Evolutionary conservation across 2,888 invertebrate species (phyloP).

Genomic region (Aricia artaxerxes): DNA sequence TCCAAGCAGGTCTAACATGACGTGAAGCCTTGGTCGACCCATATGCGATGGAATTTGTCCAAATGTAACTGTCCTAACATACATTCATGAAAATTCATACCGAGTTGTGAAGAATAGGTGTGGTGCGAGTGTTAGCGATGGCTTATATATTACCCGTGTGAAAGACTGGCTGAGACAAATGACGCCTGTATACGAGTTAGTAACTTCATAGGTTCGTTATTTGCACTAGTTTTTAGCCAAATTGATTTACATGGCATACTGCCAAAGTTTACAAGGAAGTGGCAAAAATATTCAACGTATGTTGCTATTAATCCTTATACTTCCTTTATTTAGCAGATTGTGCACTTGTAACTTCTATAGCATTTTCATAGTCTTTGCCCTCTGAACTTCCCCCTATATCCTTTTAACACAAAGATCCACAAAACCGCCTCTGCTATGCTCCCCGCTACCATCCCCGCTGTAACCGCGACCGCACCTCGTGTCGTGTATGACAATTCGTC

Average conservation of each 20-base stretch:
- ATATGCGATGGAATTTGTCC: slow-evolving; percentile 21
- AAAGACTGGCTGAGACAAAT: neutral
- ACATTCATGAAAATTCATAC: slow-evolving; percentile 19
- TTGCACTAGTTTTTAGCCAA: neutral
- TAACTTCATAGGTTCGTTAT: neutral
- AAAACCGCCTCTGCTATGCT: slow-evolving; percentile 28
- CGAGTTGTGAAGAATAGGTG: slow-evolving; percentile 5
- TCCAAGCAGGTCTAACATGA: slow-evolving; percentile 6
- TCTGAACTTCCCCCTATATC: neutral
- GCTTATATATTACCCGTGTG: neutral
- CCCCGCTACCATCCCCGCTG: slow-evolving; percentile 35
- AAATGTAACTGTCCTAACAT: slow-evolving; percentile 23
- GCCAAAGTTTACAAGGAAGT: neutral
- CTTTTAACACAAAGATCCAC: neutral
- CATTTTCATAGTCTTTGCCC: no score
- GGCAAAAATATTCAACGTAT: neutral
- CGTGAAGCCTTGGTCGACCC: slow-evolving; percentile 10
- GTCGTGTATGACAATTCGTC: slow-evolving; percentile 63
- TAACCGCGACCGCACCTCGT: slow-evolving; percentile 50
- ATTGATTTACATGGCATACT: neutral
- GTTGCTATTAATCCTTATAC: no score
- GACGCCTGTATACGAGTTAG: neutral
- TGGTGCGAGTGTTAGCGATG: neutral
- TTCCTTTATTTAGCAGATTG: neutral
- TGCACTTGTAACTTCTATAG: neutral